phyloP scores from a whole-genome alignment of 2,888 invertebrate genomes.

The Drosophila engyochracea region DNA sequence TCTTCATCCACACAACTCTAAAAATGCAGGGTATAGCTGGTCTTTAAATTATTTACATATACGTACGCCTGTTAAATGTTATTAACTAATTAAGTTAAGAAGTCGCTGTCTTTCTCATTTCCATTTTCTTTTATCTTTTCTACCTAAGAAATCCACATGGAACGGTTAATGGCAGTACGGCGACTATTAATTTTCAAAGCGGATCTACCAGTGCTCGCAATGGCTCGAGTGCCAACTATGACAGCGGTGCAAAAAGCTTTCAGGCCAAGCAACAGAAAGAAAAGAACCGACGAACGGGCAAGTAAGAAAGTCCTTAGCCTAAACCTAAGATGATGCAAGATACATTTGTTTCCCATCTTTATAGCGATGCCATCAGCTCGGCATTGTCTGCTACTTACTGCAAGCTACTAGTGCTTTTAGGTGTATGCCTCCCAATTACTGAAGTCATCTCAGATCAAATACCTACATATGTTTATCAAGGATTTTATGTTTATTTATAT shows the following conservation, averaged over 20 bases:
- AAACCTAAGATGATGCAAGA: background rate
- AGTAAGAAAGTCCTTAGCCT: slow-evolving; percentile 83
- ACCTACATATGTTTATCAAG: slow-evolving; percentile 92
- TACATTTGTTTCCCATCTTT: background rate
- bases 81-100: background rate
- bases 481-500: slow-evolving; percentile 94
- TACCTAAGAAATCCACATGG: slow-evolving; percentile 64
- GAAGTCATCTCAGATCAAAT: slow-evolving; percentile 93
- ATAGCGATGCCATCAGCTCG: slow-evolving; percentile 90
- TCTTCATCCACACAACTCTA: slow-evolving; percentile 56
- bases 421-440: slow-evolving; percentile 94
- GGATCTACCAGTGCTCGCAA: slow-evolving; percentile 67
- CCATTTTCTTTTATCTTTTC: background rate
- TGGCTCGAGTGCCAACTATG: slow-evolving; percentile 68
- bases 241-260: slow-evolving; percentile 77
- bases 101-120: background rate
- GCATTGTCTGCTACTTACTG: slow-evolving; percentile 93
- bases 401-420: slow-evolving; percentile 93
- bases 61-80: background rate
- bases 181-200: slow-evolving; percentile 80
- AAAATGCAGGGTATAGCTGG: slow-evolving; percentile 77
- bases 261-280: slow-evolving; percentile 83
- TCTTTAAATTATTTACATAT: background rate
- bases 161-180: slow-evolving; percentile 78
- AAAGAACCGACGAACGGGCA: slow-evolving; percentile 85